These are phyloP conservation scores for Enteromius unitaeniatus DNA, from an alignment of 2,797 vertebrate species.

Conservation along the genomic window DNA sequence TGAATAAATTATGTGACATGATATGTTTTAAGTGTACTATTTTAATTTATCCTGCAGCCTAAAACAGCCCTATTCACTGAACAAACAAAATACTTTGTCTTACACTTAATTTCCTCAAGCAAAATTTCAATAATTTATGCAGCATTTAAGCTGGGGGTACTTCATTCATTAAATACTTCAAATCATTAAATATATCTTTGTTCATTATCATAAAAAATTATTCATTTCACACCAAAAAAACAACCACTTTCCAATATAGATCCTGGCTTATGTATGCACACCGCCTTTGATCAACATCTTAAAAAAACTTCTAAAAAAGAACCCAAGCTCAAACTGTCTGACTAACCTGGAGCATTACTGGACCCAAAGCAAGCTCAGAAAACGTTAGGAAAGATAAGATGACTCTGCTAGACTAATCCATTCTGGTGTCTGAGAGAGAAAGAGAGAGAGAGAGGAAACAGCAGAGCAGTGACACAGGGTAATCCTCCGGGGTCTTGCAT, in stretches of 20 bases:
- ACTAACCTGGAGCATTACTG: constrained; percentile 47
- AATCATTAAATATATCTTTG: not conserved
- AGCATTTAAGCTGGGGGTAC: constrained; percentile 10
- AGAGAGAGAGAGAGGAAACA: constrained; percentile 61
- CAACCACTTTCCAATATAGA: not conserved
- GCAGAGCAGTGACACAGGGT: constrained; percentile 78
- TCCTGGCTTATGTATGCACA: not conserved
- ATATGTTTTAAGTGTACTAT: not conserved
- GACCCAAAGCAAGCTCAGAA: constrained; percentile 72
- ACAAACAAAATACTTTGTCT: constrained; percentile 1
- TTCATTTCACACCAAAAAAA: not conserved
- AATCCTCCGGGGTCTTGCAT: constrained; percentile 84
- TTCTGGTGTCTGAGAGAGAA: constrained; percentile 71
- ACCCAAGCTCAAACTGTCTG: not conserved
- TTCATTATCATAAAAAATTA: not conserved
- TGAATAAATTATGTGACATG: not conserved
- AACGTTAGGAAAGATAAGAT: constrained; percentile 82
- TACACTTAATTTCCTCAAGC: constrained; percentile 26
- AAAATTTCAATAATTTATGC: constrained; percentile 8
- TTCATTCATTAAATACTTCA: no score
- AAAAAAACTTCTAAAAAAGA: not conserved
- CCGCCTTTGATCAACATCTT: not conserved
- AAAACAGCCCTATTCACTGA: not conserved
- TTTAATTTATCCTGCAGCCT: not conserved
- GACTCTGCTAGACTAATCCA: constrained; percentile 79